phyloP scores from a whole-genome alignment of 2,113 vertebrate species.

The Erpornis zantholeuca region DNA sequence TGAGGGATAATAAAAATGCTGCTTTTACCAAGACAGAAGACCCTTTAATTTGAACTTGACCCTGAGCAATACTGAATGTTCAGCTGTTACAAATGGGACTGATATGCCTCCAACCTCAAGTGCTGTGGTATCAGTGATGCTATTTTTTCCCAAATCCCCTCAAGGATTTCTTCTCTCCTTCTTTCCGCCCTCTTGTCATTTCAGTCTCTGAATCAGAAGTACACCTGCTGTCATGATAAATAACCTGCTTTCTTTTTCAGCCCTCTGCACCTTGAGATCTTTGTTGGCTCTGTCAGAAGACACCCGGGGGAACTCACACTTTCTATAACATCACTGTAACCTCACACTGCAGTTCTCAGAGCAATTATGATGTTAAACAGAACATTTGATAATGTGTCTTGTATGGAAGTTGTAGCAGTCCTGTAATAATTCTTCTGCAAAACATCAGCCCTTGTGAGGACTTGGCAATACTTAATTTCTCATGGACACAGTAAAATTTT shows the following conservation, averaged over 20 bases:
- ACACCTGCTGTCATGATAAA: background rate
- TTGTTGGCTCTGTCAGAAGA: background rate
- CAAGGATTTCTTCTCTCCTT: background rate
- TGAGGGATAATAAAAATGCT: background rate
- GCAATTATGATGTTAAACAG: constrained; percentile 20
- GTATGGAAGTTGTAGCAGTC: background rate
- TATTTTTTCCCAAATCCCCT: background rate
- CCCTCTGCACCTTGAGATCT: background rate
- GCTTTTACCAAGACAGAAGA: background rate
- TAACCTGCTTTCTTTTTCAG: background rate
- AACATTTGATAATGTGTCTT: background rate
- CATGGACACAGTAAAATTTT: background rate
- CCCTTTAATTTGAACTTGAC: background rate
- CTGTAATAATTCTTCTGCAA: constrained; percentile 27
- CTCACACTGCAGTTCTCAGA: background rate
- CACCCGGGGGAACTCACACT: background rate
- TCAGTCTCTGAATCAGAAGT: background rate
- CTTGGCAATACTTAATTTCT: background rate
- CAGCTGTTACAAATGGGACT: background rate
- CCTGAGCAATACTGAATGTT: background rate
- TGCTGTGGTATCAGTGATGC: background rate
- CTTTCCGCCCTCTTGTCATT: background rate
- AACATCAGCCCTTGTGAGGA: background rate
- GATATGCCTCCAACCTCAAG: background rate
- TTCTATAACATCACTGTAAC: background rate